These are phyloP conservation scores for Hydrophis major DNA, from an alignment of 2,797 vertebrate genomes.

Conservation along the genomic window DNA sequence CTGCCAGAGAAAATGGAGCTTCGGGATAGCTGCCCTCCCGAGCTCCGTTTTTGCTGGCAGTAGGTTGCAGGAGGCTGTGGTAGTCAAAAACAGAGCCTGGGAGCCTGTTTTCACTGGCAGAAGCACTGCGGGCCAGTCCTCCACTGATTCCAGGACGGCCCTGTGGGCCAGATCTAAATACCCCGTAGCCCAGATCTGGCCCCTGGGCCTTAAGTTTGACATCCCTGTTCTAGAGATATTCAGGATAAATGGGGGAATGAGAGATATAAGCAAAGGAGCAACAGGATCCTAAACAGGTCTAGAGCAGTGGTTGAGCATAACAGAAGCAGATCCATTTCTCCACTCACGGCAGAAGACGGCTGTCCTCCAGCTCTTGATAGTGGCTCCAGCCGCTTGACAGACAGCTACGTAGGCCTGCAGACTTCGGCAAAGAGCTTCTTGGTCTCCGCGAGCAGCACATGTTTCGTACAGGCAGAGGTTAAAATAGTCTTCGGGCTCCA, in stretches of 20 bases:
- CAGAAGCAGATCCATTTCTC: not conserved
- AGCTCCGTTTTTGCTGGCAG: no score
- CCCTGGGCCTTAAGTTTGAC: no score
- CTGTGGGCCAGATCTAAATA: no score
- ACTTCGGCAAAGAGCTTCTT: conserved; percentile 45
- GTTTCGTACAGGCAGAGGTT: conserved; percentile 41
- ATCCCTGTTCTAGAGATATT: not conserved
- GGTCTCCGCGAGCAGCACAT: conserved; percentile 31
- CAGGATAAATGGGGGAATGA: not conserved
- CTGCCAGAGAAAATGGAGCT: no score
- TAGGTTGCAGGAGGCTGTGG: no score
- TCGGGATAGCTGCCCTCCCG: no score
- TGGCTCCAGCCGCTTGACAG: conserved; percentile 52
- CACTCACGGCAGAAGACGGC: conserved; percentile 61
- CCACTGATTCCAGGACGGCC: no score
- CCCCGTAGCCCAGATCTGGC: accelerated
- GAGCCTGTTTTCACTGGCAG: no score
- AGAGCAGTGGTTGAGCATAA: no score
- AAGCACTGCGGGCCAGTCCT: accelerated
- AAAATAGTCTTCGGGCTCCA: conserved; percentile 49
- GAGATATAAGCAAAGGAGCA: not conserved
- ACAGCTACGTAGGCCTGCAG: conserved; percentile 43
- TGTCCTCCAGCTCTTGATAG: conserved; percentile 54
- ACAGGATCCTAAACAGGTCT: not conserved
- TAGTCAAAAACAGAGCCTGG: no score